phyloP scores from a whole-genome alignment of 2,113 vertebrate genomes.

The Thalassarche chlororhynchos region DNA sequence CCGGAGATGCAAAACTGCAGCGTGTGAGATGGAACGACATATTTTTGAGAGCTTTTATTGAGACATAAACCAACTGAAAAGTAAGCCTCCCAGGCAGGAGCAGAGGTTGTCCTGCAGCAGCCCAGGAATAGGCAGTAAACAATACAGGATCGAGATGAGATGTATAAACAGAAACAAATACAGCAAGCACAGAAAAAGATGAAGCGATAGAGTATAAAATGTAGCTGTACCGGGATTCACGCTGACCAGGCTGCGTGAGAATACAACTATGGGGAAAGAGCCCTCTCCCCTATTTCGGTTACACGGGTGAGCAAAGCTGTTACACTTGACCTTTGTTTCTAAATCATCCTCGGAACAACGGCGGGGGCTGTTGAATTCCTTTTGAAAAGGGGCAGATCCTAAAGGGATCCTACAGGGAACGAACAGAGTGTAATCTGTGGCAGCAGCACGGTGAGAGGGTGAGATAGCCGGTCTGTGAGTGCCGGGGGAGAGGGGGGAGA shows the following conservation, averaged over 20 bases:
- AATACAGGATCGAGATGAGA: background rate
- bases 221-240: background rate
- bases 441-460: background rate
- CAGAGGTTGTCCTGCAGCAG: background rate
- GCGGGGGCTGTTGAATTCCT: background rate
- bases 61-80: background rate
- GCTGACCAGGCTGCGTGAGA: background rate
- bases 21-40: background rate
- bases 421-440: background rate
- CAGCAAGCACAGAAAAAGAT: background rate
- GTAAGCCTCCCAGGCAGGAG: background rate
- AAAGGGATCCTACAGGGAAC: background rate
- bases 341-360: background rate
- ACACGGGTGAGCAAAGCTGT: background rate
- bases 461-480: background rate
- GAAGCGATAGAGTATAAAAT: background rate
- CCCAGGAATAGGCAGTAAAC: background rate
- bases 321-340: conserved; percentile 48
- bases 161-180: background rate
- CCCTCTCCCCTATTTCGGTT: conserved; percentile 17
- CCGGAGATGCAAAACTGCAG: background rate
- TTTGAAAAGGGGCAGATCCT: background rate
- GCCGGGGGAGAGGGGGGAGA: background rate
- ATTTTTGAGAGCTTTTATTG: background rate
- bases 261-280: background rate